Base-by-base conservation (phyloP, 2,888 invertebrate species). In the Myopa testacea region DNA sequence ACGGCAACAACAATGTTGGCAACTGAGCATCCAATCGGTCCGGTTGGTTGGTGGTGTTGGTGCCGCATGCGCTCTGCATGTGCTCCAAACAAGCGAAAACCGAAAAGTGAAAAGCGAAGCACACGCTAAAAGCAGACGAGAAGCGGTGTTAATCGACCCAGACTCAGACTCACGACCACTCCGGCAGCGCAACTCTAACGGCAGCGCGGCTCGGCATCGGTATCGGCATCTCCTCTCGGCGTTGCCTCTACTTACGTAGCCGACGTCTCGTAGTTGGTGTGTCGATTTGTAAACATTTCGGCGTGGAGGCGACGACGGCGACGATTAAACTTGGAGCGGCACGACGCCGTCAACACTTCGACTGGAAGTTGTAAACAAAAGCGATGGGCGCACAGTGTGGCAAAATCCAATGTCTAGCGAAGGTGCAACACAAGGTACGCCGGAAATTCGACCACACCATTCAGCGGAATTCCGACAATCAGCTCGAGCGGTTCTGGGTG, bases 21-120 rank as follows among this genome's bases (percentile, higher is more conserved):
- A 60, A 50, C 40, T 58, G 67, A 72, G 65, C 55, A 50, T 34
- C 50, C 37, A 67, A 2, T 67, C 16, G 14, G 16, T 70, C 34
- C 26, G 26, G 26, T 37, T 55, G 68, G n/a, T 38, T 75, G 58
- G 60, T 75, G 78, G 81, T 84, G 78, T 82, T 80, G 84, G 83
- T 84, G 84, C 84, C 86, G 85, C 87, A 86, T 87, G 87, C 86
- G 85, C 86, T 84, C 84, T 85, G 85, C 87, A 86, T 87, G 87
- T 86, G 85, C 86, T 84, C 83, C 81, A 82, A 62, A 76, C 52
- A 69, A 75, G 50, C 62, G 75, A 73, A 76, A 72, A 72, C 19
- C 50, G 60, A 26, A 71, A 72, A 63, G 77, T 76, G 65, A 73
- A 70, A 50, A 60, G 45, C 67, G 72, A 77, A 14, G 50, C 50